Percentiles rank a stretch among this genome's conserved stretches.
Conservation (phyloP, 2,113 vertebrate species). For the Rhadina sibilatrix region DNA sequence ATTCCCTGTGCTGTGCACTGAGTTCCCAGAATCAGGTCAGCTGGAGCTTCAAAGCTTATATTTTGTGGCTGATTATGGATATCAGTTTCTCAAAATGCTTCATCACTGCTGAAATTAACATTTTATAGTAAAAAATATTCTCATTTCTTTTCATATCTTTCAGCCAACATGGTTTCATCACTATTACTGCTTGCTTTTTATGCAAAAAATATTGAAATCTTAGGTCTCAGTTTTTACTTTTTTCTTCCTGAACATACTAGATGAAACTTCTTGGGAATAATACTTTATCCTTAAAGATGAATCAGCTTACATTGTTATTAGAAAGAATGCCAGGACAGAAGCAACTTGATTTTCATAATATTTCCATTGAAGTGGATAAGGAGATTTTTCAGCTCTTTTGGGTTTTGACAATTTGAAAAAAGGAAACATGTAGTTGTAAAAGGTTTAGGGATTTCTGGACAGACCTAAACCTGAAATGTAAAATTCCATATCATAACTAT, state of each 20-base stretch:
- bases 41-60: background rate
- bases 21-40: background rate
- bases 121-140: conserved; percentile 7
- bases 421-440: background rate
- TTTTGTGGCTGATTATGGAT: background rate
- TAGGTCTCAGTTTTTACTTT: background rate
- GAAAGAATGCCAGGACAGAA: background rate
- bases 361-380: background rate
- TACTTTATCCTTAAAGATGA: background rate
- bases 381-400: background rate
- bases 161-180: background rate
- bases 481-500: background rate
- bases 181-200: background rate
- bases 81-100: conserved; percentile 1
- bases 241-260: background rate
- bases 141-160: conserved; percentile 33
- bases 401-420: background rate
- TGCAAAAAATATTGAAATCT: background rate
- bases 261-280: background rate
- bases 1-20: background rate
- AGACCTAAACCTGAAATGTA: background rate
- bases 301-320: background rate
- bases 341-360: conserved; percentile 6
- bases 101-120: conserved; percentile 10
- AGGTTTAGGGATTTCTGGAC: background rate